Percentiles rank a stretch among this genome's conserved stretches.
phyloP scores from a whole-genome alignment of 2,888 invertebrate species.

The Schizotus pectinicornis region DNA sequence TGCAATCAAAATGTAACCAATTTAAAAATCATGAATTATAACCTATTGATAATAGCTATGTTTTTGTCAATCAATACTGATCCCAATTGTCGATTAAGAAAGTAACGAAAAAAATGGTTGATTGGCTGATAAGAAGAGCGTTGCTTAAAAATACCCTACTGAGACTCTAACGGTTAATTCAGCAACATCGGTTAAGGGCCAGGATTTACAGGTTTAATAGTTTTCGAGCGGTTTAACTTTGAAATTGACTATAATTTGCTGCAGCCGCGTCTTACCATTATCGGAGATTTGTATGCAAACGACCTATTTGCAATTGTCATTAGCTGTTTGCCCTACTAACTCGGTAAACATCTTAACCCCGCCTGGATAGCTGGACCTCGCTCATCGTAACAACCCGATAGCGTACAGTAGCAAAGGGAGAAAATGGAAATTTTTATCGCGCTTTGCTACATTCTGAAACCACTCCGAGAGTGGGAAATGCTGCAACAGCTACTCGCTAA shows the following conservation, averaged over 20 bases:
- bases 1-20: no score
- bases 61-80: no score
- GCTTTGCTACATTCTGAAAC: no score
- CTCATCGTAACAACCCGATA: background rate
- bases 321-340: slow-evolving; percentile 33
- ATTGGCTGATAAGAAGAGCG: no score
- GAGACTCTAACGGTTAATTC: slow-evolving; percentile 8
- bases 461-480: background rate
- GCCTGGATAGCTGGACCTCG: background rate
- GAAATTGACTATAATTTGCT: slow-evolving; percentile 44
- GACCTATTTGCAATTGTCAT: slow-evolving; percentile 46
- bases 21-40: no score
- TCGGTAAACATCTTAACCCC: slow-evolving; percentile 25
- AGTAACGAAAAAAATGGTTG: no score
- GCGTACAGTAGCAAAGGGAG: no score
- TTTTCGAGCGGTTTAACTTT: slow-evolving; percentile 48
- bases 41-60: no score
- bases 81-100: no score
- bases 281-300: slow-evolving; percentile 51
- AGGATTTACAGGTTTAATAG: slow-evolving; percentile 38
- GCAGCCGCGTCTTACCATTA: slow-evolving; percentile 44
- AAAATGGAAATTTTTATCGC: no score
- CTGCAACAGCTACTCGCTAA: background rate
- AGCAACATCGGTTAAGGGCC: slow-evolving; percentile 18
- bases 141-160: background rate